Conservation (phyloP, 2,113 vertebrate species). For the Argyrosomus japonicus region DNA sequence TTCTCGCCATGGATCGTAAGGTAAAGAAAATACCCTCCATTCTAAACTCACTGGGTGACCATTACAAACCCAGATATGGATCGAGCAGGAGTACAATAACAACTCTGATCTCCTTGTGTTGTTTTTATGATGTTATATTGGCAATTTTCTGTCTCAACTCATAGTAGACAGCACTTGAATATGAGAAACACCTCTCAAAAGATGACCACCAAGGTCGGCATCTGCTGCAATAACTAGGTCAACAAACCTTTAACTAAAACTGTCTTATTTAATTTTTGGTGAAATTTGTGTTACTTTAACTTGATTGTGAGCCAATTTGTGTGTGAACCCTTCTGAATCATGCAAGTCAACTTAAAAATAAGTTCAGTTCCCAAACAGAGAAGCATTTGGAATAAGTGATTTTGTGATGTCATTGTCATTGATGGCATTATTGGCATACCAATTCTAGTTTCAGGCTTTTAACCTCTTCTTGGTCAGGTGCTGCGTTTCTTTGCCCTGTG, state of each 20-base stretch:
- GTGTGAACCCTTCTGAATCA: not conserved
- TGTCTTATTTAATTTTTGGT: no score
- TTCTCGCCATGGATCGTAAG: slow-evolving; percentile 91
- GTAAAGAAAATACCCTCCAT: slow-evolving; percentile 73
- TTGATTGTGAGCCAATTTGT: no score
- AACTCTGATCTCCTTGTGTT: no score
- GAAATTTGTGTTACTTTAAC: no score
- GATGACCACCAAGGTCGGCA: no score
- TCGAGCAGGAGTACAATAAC: no score
- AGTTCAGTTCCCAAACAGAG: not conserved
- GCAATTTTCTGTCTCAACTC: no score
- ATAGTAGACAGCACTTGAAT: not conserved
- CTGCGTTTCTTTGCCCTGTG: slow-evolving; percentile 92
- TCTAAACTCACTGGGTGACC: not conserved
- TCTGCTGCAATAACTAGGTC: not conserved
- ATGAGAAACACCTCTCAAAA: no score
- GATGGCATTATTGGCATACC: not conserved
- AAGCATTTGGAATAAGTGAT: not conserved
- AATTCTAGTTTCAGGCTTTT: not conserved
- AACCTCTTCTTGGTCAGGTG: slow-evolving; percentile 83
- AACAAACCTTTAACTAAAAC: no score
- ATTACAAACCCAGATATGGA: not conserved
- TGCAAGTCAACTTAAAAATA: not conserved
- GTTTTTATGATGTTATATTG: no score
- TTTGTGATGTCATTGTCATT: no score